Evolutionary conservation across 2,888 invertebrate genomes (phyloP), one percentile per base, ranked within the genome.

Genomic region (Ischnus inquisitorius): DNA sequence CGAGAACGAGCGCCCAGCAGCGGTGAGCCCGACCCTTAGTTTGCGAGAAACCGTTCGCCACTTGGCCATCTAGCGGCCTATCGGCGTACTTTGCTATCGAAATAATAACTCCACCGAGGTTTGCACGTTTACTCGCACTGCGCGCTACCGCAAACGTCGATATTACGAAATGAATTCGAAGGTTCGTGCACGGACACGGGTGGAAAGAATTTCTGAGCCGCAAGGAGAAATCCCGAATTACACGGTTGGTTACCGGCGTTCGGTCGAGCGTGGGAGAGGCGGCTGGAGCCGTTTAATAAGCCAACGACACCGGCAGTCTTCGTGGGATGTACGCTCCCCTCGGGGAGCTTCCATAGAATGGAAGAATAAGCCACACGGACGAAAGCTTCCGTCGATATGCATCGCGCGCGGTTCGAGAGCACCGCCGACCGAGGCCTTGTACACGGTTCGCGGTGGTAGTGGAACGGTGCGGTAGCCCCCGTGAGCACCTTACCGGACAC

Each of bases 401-500:
- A 46, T 46, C 46, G 46, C 46, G 12, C 34, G 34, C 34, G 34
- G 34, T 8, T 8, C 34, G 34, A 34, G 34, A 34, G 34, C 34
- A 34, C 8, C 34, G 34, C 6, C 8, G 34, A 8, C 34, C 8
- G 34, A 34, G 34, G 34, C 34, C 34, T 25, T 14, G 4, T 10
- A 25, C n/a, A 22, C 57, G 72, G 22, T 48, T 12, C 6, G 46
- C 34, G 77, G 68, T 69, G 62, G 78, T 54, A 22, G 69, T 48
- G 48, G 25, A 10, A 22, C 10, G 85, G 80, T 78, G 80, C 79
- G 77, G 80, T 69, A 80, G 82, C 79, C 79, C 67, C 69, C 80
- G 60, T 68, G 87, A 83, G 83, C 85, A 87, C 87, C 87, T 82
- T 86, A 87, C 87, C 68, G 87, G 86, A 87, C 85, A 87, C 87